Base-by-base conservation (phyloP, 2,113 vertebrate genomes). In the Astur gentilis region DNA sequence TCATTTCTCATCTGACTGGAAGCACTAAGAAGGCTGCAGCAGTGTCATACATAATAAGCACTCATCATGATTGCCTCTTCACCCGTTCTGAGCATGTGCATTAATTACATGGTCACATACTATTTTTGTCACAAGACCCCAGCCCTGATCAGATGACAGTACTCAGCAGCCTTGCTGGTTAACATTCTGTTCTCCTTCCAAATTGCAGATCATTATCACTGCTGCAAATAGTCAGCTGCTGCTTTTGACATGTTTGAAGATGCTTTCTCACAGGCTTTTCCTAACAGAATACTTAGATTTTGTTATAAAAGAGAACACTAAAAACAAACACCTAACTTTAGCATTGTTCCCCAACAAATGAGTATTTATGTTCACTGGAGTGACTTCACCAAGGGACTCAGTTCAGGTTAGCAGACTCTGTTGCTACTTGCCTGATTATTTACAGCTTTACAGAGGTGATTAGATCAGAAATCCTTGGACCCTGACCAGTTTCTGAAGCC, bases 51-150 rank as follows among this genome's bases (percentile, higher is more conserved):
- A 12, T 54, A 54, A 64, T 29, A 81, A 0, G 0, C 18, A 34
- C 61, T 54, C 11, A 32, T 10, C 18, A 15, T 6, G 16, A 79
- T 19, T 85, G 57, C 66, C 52, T 85, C 57, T 94, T 78, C 84
- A 81, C 40, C 47, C n/a, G 7, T 60, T 90, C 84, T 54, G 65
- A 87, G 87, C 77, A 81, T 45, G 42, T 66, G 71, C 49, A 13
- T 67, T 82, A 89, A 72, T 84, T 75, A 84, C 44, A 71, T 9
- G 5, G 52, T 36, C 34, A 61, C 61, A 31, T 9, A 34, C 61
- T 94, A 71, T 87, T 94, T 95, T 79, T 93, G 61, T 82, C 91
- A 71, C 52, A 89, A 93, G 89, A 75, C n/a, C 76, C 89, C 64
- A 91, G 60, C 77, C 61, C 70, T 67, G 65, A 62, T 96, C 69